Base-by-base conservation (phyloP, 2,888 invertebrate species). In the Athalia circularis region DNA sequence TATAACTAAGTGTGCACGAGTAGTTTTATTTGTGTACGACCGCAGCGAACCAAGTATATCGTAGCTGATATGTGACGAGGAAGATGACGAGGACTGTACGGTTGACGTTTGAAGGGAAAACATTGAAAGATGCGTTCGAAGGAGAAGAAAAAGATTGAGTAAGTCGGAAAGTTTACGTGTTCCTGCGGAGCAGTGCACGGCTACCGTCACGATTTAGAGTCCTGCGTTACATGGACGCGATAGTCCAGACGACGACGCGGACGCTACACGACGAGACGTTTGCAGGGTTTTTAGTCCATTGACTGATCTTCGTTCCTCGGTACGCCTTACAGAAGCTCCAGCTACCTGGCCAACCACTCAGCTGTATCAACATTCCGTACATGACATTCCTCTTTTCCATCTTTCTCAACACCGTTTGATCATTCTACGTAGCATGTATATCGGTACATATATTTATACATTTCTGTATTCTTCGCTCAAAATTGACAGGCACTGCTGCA, bases 291-390 rank as follows among this genome's bases (percentile, higher is more conserved):
- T 29, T 2, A 29, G 59, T 13, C 76, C 76, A 62, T 65, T 65
- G 45, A 62, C 62, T 52, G 76, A 64, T 64, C 76, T 65, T 5
- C 64, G 76, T 57, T 72, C 72, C 47, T 72, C 76, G 86, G 87
- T 86, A 89, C 86, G 88, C 89, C 89, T 89, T 90, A 90, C 90
- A 89, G 90, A 89, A 90, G 90, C 89, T 84, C 84, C 80, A 83
- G 85, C 85, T 86, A 88, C 86, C 85, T 82, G 86, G 85, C 85
- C 87, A 87, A 88, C 88, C 89, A 90, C 89, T 90, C 90, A 90
- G 90, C 90, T 90, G 90, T 90, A 90, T 90, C 89, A 90, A 90
- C 90, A 90, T 87, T 85, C 85, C 86, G 85, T 89, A 90, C 89
- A 90, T 85, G 90, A 89, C 89, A 89, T 90, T 89, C 88, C 88